These are phyloP conservation scores for Parauchenoglanis ngamensis DNA, from an alignment of 2,797 vertebrate genomes.

Conservation along the genomic window DNA sequence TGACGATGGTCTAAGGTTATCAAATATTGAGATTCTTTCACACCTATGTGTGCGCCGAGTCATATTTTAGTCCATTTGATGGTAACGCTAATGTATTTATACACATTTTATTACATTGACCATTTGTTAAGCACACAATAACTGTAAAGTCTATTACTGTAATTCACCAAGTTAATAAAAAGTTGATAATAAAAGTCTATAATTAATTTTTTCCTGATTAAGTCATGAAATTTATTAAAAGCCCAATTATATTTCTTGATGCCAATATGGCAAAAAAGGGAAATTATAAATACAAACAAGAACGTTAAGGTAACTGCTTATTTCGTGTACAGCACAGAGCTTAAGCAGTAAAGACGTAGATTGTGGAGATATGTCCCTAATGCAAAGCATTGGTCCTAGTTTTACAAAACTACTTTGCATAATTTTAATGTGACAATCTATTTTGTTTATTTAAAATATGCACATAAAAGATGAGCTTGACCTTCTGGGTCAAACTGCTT, in stretches of 20 bases:
- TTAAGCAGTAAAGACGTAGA: background rate
- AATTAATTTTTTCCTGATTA: background rate
- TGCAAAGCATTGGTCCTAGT: slow-evolving; percentile 45
- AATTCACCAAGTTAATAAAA: slow-evolving; percentile 6
- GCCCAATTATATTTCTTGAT: background rate
- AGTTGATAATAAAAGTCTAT: background rate
- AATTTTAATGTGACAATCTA: slow-evolving; percentile 49
- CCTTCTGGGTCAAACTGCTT: slow-evolving; percentile 28
- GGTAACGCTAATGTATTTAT: slow-evolving; percentile 36
- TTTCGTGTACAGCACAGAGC: background rate
- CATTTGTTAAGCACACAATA: background rate
- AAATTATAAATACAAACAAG: background rate
- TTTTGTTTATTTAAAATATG: slow-evolving; percentile 47
- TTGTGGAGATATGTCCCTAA: slow-evolving; percentile 22
- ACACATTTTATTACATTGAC: slow-evolving; percentile 8
- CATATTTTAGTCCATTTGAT: slow-evolving; percentile 53
- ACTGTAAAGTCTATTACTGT: background rate
- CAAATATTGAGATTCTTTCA: slow-evolving; percentile 66
- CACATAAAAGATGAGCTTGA: slow-evolving; percentile 24
- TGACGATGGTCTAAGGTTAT: slow-evolving; percentile 58
- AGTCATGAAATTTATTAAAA: background rate
- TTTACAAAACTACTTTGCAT: slow-evolving; percentile 53
- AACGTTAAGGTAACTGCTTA: background rate
- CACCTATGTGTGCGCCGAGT: slow-evolving; percentile 52
- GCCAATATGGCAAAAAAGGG: background rate